Evolutionary conservation across 1,140 invertebrate species (phyloP).

Genomic region (Venustaconcha ellipsiformis): DNA sequence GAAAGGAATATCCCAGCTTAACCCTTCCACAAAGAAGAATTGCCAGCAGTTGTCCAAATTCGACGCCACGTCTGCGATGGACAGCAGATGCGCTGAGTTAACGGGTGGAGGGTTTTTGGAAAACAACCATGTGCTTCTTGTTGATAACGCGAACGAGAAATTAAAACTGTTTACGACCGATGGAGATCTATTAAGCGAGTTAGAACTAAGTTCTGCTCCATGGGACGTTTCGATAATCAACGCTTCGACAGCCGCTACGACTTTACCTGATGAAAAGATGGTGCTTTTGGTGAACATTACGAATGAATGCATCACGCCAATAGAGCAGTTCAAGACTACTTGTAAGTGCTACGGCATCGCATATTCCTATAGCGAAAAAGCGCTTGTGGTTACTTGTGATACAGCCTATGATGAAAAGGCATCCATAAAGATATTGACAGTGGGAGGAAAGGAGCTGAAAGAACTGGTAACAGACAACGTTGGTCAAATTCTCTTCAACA

Average conservation of each 20-base stretch:
- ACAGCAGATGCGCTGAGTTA: constrained; percentile 27
- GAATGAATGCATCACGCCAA: constrained; percentile 30
- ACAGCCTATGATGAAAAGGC: constrained; percentile 19
- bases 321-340: constrained; percentile 25
- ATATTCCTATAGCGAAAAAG: constrained; percentile 24
- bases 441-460: constrained; percentile 17
- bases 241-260: constrained; percentile 27
- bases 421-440: constrained; percentile 21
- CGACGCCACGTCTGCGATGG: constrained; percentile 29
- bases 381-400: constrained; percentile 26
- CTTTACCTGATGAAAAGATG: constrained; percentile 28
- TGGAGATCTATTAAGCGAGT: constrained; percentile 19
- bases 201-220: constrained; percentile 28
- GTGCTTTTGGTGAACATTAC: constrained; percentile 23
- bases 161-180: constrained; percentile 31
- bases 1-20: constrained; percentile 13
- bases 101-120: constrained; percentile 30
- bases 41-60: constrained; percentile 2
- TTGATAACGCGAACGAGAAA: constrained; percentile 29
- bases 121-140: constrained; percentile 22
- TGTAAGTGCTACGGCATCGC: constrained; percentile 30
- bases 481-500: constrained; percentile 12
- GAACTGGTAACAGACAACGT: constrained; percentile 14
- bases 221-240: constrained; percentile 30
- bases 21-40: constrained; percentile 28